phyloP scores from a whole-genome alignment of 2,113 vertebrate genomes.

The Hassar affinis region DNA sequence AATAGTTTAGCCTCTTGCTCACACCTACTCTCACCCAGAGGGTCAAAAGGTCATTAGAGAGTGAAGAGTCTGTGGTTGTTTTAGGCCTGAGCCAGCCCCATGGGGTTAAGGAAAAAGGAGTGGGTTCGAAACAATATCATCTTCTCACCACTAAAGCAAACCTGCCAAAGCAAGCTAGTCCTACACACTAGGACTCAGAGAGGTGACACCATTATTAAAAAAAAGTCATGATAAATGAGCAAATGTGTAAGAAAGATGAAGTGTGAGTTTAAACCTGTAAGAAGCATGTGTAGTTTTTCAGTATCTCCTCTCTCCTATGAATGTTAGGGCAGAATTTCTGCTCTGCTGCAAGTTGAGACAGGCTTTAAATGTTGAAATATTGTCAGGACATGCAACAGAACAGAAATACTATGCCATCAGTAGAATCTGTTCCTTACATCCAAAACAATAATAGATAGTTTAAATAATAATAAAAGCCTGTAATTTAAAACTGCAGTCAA shows the following conservation, averaged over 20 bases:
- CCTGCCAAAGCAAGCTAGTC: background rate
- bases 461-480: slow-evolving; percentile 54
- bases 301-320: slow-evolving; percentile 52
- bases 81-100: slow-evolving; percentile 54
- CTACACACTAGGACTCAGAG: background rate
- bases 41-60: slow-evolving; percentile 77
- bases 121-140: too few relatives aligned
- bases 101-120: slow-evolving; percentile 52
- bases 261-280: background rate
- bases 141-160: slow-evolving; percentile 10
- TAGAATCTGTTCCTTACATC: slow-evolving; percentile 58
- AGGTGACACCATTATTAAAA: background rate
- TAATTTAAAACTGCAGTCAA: slow-evolving; percentile 41
- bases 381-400: too few relatives aligned
- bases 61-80: slow-evolving; percentile 58
- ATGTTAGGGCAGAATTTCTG: slow-evolving; percentile 55
- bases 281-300: slow-evolving; percentile 6
- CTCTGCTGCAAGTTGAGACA: slow-evolving; percentile 65
- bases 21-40: slow-evolving; percentile 77
- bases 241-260: background rate
- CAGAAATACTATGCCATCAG: slow-evolving; percentile 57
- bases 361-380: slow-evolving; percentile 43
- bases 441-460: slow-evolving; percentile 55
- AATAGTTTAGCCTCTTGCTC: slow-evolving; percentile 83
- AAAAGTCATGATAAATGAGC: background rate